Percentiles rank a stretch among this genome's conserved stretches.
Conservation (phyloP, 2,113 vertebrate species). For the Dipodomys stephensi region DNA sequence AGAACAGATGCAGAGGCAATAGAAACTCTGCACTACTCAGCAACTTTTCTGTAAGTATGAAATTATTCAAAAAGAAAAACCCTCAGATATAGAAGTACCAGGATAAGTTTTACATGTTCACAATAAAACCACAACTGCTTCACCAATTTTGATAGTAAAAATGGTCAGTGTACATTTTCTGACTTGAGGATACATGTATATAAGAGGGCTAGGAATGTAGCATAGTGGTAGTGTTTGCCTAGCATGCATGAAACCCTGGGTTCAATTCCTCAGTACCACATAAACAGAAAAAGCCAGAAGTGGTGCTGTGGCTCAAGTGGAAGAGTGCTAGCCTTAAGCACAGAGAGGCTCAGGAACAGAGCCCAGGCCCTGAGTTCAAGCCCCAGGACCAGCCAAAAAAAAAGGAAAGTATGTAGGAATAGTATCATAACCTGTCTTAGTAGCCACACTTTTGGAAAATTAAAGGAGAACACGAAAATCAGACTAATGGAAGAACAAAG, state of each 20-base stretch:
- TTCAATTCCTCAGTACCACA: no score
- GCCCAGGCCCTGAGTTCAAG: no score
- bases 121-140: conserved; percentile 20
- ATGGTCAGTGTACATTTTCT: conserved; percentile 16
- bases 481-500: not conserved
- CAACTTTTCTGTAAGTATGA: conserved; percentile 13
- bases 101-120: not conserved
- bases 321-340: no score
- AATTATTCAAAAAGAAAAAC: conserved; percentile 16
- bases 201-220: no score
- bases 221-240: no score
- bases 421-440: not conserved
- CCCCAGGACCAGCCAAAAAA: no score
- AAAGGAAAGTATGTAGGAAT: not conserved
- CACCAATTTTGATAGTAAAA: conserved; percentile 38
- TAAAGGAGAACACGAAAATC: not conserved
- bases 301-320: no score
- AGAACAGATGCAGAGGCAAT: not conserved
- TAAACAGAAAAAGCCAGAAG: no score
- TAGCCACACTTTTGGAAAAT: not conserved
- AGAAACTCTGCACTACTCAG: not conserved
- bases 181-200: conserved; percentile 2
- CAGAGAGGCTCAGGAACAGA: no score
- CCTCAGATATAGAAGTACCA: not conserved
- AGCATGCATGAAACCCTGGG: no score